Evolutionary conservation across 2,113 vertebrate genomes (phyloP), one percentile per base, ranked within the genome.

Genomic region (Nothoprocta pentlandii): DNA sequence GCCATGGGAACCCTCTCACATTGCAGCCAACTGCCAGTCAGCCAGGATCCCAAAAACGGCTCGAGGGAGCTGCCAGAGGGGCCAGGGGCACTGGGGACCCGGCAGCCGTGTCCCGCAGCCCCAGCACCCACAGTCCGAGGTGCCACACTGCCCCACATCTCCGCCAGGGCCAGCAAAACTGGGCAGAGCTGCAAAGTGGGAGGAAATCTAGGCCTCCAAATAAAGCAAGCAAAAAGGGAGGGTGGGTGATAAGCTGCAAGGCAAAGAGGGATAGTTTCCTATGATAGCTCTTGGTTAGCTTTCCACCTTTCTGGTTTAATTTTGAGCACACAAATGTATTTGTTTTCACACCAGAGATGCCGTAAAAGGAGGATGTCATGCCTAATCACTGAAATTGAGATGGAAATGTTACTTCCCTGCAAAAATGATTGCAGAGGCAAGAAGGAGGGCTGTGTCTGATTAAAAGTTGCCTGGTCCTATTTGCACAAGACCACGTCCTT

Each of bases 1-100:
- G 88, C 98, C 96, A 98, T 98, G 95, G 97, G 97, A 98, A 98
- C 98, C 66, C 56, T 92, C 95, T 95, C 95, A 80, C 88, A 97
- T 68, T 32, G 51, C 95, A 96, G 87, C 85, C 94, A 96, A 94
- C 93, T 97, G 97, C 97, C 97, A 97, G 89, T 95, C 92, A 97
- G 96, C 97, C 95, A 97, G 92, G 70, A 97, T 97, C 92, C 86
- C 87, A 95, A 91, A 94, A 96, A 97, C 75, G 87, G 90, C 85
- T 66, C 94, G 92, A 96, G 79, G 56, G 78, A 47, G 75, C 26
- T 41, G 54, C 74, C 49, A 44, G 51, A n/a, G 68, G n/a, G 46
- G 53, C 67, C 4, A 2, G 56, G 34, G 80, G 54, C 46, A 6
- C 11, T 86, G 25, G 32, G 23, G 12, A 58, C 54, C 28, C 54